Conservation (phyloP, 2,113 vertebrate genomes). For the Vulpes vulpes region DNA sequence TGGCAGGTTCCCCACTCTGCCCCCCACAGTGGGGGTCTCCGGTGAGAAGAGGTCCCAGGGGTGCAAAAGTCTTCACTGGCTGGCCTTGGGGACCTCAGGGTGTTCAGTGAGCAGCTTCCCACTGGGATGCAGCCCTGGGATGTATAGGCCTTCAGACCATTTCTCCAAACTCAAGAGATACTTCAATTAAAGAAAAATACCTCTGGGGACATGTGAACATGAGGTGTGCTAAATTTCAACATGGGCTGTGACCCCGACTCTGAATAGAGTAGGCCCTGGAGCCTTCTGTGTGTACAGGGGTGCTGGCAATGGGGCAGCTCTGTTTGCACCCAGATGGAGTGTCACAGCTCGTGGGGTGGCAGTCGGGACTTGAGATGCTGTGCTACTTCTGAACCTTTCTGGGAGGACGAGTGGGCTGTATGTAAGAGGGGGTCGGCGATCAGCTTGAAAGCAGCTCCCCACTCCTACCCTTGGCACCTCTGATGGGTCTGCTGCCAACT, state of each 20-base stretch:
- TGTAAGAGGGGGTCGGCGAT: fast-evolving
- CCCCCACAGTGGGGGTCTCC: background rate
- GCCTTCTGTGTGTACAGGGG: background rate
- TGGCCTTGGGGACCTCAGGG: no score
- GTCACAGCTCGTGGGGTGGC: fast-evolving
- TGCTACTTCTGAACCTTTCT: fast-evolving
- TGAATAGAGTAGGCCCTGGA: no score
- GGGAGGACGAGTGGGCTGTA: background rate
- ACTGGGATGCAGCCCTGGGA: no score
- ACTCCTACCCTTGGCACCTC: background rate
- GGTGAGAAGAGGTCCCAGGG: background rate
- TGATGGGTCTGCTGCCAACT: fast-evolving
- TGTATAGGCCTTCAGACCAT: fast-evolving
- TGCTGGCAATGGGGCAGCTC: no score
- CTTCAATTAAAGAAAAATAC: background rate
- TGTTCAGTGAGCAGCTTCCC: background rate
- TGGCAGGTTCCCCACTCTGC: fast-evolving
- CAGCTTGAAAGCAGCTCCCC: background rate
- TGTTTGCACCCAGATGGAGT: background rate
- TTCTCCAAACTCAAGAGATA: background rate
- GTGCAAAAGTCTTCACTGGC: background rate
- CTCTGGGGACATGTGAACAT: fast-evolving
- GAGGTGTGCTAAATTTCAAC: fast-evolving
- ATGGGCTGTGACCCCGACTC: background rate
- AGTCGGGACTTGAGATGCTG: background rate